These are phyloP conservation scores for Belonocnema kinseyi DNA, from an alignment of 1,140 invertebrate genomes.

Conservation along the genomic window DNA sequence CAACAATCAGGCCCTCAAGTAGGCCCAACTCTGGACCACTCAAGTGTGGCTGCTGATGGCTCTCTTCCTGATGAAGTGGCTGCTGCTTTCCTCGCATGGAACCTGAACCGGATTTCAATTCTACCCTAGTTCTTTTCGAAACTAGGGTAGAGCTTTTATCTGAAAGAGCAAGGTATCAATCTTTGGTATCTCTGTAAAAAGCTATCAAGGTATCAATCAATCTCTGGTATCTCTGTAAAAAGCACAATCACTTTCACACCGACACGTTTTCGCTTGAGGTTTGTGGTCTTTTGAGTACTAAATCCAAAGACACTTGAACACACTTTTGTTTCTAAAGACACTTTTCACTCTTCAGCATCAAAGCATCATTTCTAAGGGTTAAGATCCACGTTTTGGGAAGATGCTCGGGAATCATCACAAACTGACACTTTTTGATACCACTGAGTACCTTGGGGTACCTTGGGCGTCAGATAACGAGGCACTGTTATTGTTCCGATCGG, in stretches of 20 bases:
- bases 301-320: slow-evolving; percentile 6
- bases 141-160: not conserved
- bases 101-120: slow-evolving; percentile 35
- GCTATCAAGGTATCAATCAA: not conserved
- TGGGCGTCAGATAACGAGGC: slow-evolving; percentile 43
- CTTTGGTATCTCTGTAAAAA: not conserved
- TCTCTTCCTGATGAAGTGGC: slow-evolving; percentile 47
- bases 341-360: not conserved
- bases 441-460: slow-evolving; percentile 40
- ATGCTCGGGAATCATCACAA: not conserved
- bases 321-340: slow-evolving; percentile 1
- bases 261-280: not conserved
- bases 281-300: not conserved
- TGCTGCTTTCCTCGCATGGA: slow-evolving; percentile 68
- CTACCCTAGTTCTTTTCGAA: slow-evolving; percentile 31
- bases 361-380: not conserved
- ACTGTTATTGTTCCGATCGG: slow-evolving; percentile 61
- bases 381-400: not conserved
- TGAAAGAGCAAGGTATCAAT: not conserved
- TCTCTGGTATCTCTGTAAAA: not conserved
- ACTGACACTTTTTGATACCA: slow-evolving; percentile 31
- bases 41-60: slow-evolving; percentile 37
- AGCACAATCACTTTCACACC: not conserved
- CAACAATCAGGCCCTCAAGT: slow-evolving; percentile 47
- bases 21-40: slow-evolving; percentile 39